Evolutionary conservation across 1,140 invertebrate genomes (phyloP).

Genomic region (Euglossa dilemma): DNA sequence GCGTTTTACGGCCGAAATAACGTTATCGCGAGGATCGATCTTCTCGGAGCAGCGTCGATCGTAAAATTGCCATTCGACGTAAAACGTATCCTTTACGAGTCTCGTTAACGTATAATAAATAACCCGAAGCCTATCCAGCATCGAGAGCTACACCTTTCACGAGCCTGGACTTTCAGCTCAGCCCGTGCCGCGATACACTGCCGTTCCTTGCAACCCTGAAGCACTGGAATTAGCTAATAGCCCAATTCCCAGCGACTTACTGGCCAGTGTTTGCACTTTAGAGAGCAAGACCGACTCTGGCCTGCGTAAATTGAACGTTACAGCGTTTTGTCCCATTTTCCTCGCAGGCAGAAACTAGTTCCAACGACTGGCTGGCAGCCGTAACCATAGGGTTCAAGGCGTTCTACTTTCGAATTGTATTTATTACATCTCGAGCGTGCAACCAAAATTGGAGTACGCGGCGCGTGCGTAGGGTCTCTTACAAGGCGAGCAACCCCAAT

Average conservation of each 20-base stretch:
- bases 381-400: constrained; percentile 32
- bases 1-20: no score
- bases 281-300: background rate
- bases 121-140: background rate
- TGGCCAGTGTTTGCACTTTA: constrained; percentile 4
- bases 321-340: constrained; percentile 19
- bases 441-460: constrained; percentile 30
- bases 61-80: background rate
- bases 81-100: background rate
- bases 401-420: constrained; percentile 49
- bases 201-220: background rate
- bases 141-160: background rate
- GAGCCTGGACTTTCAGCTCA: background rate
- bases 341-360: constrained; percentile 32
- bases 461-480: background rate
- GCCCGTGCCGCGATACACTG: background rate
- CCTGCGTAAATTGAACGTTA: constrained; percentile 22
- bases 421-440: constrained; percentile 2
- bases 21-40: no score
- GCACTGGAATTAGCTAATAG: constrained; percentile 27
- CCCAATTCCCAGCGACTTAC: background rate
- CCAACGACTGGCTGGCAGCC: background rate
- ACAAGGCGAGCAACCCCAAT: background rate
- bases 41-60: background rate
- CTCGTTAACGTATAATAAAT: background rate